These are phyloP conservation scores for Chelon labrosus DNA, from an alignment of 2,797 vertebrate genomes.

Conservation along the genomic window DNA sequence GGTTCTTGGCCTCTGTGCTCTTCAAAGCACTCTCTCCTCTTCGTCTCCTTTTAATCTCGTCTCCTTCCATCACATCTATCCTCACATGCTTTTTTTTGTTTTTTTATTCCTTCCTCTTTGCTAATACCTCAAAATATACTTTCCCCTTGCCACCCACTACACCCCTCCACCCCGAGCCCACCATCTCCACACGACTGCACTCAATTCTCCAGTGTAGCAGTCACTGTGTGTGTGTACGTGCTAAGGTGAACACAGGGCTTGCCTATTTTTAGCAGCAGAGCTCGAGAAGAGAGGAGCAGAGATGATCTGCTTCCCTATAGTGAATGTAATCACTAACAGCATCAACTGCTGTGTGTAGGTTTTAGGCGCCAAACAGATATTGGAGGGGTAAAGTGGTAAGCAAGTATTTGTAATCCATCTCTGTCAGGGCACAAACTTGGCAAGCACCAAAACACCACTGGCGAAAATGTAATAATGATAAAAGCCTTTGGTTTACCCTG, in stretches of 20 bases:
- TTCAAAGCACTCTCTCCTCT: conserved; percentile 51
- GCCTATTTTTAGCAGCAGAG: conserved; percentile 75
- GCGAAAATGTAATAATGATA: conserved; percentile 38
- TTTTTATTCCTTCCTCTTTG: conserved; percentile 14
- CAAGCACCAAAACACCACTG: conserved; percentile 22
- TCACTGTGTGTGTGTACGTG: conserved; percentile 27
- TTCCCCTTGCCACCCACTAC: conserved; percentile 26
- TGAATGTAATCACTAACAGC: conserved; percentile 63
- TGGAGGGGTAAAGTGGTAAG: conserved; percentile 13
- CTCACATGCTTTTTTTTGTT: conserved; percentile 26
- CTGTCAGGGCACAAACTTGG: conserved; percentile 34
- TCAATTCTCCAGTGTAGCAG: conserved; percentile 54
- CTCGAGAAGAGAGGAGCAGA: conserved; percentile 57
- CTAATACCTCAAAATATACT: conserved; percentile 62
- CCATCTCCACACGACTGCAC: conserved; percentile 50
- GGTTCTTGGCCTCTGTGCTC: conserved; percentile 35
- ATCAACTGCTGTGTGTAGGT: conserved; percentile 36
- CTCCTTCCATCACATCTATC: conserved; percentile 54
- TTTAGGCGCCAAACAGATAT: conserved; percentile 47
- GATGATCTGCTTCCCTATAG: conserved; percentile 66
- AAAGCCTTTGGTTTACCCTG: conserved; percentile 36
- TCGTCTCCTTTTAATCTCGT: conserved; percentile 53
- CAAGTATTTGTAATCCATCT: conserved; percentile 40
- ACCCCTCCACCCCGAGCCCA: conserved; percentile 22
- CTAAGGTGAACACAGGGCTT: conserved; percentile 72